These are phyloP conservation scores for Sarcophaga variegata DNA, from an alignment of 2,888 invertebrate genomes.

Conservation along the genomic window DNA sequence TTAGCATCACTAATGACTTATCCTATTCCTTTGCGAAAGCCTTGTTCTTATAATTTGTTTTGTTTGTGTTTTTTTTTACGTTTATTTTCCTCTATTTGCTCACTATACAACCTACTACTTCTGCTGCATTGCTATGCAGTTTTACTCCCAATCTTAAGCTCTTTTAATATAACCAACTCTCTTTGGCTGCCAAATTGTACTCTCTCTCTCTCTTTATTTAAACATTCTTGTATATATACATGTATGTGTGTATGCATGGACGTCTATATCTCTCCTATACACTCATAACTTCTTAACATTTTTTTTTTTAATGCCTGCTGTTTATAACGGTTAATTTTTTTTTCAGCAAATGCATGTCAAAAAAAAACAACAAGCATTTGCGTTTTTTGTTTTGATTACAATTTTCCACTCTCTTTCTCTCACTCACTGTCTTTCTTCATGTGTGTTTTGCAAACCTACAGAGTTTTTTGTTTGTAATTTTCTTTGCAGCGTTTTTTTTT, in stretches of 20 bases:
- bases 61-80: background rate
- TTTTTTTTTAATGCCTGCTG: conserved; percentile 15
- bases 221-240: no score
- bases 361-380: conserved; percentile 33
- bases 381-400: conserved; percentile 69
- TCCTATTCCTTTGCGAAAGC: conserved; percentile 20
- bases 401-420: conserved; percentile 61
- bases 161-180: conserved; percentile 36
- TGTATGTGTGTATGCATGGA: no score
- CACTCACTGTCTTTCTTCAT: conserved; percentile 13
- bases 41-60: conserved; percentile 33
- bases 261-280: background rate
- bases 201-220: background rate
- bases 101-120: conserved; percentile 54
- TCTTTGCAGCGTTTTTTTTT: conserved; percentile 63
- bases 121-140: conserved; percentile 56
- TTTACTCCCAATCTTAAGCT: conserved; percentile 74
- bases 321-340: conserved; percentile 48
- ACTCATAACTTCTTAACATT: conserved; percentile 6
- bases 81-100: conserved; percentile 31
- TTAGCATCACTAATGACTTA: conserved; percentile 31
- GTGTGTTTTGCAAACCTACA: no score
- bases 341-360: conserved; percentile 28
- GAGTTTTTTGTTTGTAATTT: conserved; percentile 45
- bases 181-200: background rate